phyloP scores from a whole-genome alignment of 2,888 invertebrate genomes.

The Xestia rhomboidea region DNA sequence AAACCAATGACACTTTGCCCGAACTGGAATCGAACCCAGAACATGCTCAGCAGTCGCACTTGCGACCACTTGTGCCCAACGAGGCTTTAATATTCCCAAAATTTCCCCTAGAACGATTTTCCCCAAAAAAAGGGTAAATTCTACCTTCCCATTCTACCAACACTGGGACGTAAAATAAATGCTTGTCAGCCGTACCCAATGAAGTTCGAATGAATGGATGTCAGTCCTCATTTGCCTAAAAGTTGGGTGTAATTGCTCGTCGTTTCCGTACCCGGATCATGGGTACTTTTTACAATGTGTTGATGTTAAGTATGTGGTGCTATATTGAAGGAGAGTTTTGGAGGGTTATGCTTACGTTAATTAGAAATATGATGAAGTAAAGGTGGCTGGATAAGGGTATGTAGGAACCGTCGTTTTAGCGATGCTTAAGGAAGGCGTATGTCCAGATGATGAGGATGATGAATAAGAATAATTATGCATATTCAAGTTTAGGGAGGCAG shows the following conservation, averaged over 20 bases:
- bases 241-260: constrained; percentile 64
- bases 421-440: not conserved
- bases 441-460: not conserved
- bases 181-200: constrained; percentile 69
- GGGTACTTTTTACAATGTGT: constrained; percentile 54
- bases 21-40: too few species aligned
- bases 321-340: constrained; percentile 2
- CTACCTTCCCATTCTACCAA: not conserved
- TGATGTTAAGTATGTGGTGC: constrained; percentile 6
- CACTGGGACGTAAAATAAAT: constrained; percentile 55
- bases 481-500: too few species aligned
- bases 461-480: too few species aligned
- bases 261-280: constrained; percentile 50
- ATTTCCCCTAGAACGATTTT: not conserved
- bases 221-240: constrained; percentile 60
- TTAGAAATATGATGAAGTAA: not conserved
- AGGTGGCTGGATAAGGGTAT: not conserved
- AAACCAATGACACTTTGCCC: too few species aligned
- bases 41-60: too few species aligned
- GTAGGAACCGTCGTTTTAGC: not conserved
- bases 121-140: not conserved
- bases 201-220: constrained; percentile 74
- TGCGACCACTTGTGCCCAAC: too few species aligned
- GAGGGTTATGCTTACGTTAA: constrained; percentile 5
- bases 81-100: not conserved